phyloP scores from a whole-genome alignment of 2,888 invertebrate genomes.

The Drosophila meridionalis region DNA sequence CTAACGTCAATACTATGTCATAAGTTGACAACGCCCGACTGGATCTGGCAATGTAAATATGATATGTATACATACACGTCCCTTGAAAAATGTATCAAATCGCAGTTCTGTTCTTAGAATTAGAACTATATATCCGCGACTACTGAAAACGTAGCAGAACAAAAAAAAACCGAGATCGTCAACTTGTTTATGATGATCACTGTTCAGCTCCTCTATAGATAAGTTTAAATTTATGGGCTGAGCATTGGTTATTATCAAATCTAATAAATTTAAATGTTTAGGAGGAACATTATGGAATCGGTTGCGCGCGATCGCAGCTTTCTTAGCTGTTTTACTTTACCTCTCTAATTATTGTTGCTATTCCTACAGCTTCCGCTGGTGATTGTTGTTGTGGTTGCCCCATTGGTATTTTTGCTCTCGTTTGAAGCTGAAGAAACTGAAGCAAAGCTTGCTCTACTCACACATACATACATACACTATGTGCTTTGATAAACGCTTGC shows the following conservation, averaged over 20 bases:
- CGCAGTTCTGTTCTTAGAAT: neutral
- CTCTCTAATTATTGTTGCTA: slow-evolving; percentile 11
- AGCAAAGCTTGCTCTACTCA: slow-evolving; percentile 22
- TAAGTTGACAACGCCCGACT: too few relatives aligned
- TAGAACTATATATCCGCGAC: neutral
- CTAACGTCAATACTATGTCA: too few relatives aligned
- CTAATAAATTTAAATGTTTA: neutral
- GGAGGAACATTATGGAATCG: neutral
- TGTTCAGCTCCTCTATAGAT: neutral
- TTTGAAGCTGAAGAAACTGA: slow-evolving; percentile 33
- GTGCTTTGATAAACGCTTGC: slow-evolving; percentile 27
- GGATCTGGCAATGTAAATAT: too few relatives aligned
- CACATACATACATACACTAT: neutral
- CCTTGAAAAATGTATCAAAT: too few relatives aligned
- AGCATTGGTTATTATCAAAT: neutral
- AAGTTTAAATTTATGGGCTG: neutral
- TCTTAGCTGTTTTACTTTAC: neutral
- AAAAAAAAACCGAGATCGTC: too few relatives aligned
- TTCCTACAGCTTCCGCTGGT: slow-evolving; percentile 25
- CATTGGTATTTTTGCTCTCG: slow-evolving; percentile 42
- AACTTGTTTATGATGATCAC: neutral
- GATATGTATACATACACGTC: too few relatives aligned
- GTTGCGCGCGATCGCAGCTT: neutral
- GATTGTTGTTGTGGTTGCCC: slow-evolving; percentile 20
- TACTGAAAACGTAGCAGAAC: too few relatives aligned